Evolutionary conservation across 1,140 invertebrate genomes (phyloP).

Genomic region (Trachymyrmex septentrionalis): DNA sequence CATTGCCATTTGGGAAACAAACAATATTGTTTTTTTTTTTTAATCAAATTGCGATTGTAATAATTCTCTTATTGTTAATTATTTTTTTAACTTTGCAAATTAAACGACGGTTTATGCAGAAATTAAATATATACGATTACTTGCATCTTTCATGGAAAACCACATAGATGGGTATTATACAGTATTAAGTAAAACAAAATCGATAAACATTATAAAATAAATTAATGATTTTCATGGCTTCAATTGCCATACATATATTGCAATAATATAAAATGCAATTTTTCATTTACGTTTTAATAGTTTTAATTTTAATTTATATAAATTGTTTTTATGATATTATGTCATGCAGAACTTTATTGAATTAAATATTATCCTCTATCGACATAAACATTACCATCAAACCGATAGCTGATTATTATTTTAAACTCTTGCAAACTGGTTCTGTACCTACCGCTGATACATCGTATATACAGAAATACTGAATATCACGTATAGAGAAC

Average conservation of each 20-base stretch:
- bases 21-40: not conserved
- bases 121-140: not conserved
- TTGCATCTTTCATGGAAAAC: not conserved
- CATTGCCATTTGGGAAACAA: not conserved
- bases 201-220: not conserved
- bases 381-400: not conserved
- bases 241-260: not conserved
- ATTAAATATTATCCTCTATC: constrained; percentile 6
- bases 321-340: constrained; percentile 3
- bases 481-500: not conserved
- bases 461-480: not conserved
- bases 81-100: not conserved
- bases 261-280: not conserved
- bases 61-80: not conserved
- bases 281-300: not conserved
- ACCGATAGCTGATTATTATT: constrained; percentile 13
- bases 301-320: constrained; percentile 8
- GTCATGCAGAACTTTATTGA: not conserved
- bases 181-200: not conserved
- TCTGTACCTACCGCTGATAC: constrained; percentile 12
- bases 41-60: not conserved
- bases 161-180: not conserved
- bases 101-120: too few relatives aligned
- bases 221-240: not conserved
- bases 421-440: not conserved